These are phyloP conservation scores for Scaptomyza tumidula DNA, from an alignment of 2,888 invertebrate genomes.

Conservation along the genomic window DNA sequence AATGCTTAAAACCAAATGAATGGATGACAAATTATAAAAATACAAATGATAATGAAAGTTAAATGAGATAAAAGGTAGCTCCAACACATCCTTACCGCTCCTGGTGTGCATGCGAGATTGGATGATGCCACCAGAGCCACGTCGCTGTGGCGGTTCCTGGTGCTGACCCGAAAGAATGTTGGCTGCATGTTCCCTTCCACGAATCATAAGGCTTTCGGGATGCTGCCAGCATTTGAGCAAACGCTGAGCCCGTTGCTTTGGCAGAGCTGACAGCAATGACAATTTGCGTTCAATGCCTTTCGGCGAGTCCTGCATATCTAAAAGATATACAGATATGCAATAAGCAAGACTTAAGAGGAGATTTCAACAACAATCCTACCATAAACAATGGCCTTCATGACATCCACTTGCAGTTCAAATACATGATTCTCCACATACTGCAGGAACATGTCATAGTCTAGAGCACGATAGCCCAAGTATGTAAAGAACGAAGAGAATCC, in stretches of 20 bases:
- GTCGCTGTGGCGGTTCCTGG: constrained; percentile 83
- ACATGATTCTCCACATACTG: constrained; percentile 94
- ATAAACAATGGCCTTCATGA: constrained; percentile 92
- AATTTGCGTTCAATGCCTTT: constrained; percentile 89
- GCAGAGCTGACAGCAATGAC: constrained; percentile 89
- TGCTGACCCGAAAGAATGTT: constrained; percentile 91
- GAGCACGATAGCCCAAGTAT: constrained; percentile 92
- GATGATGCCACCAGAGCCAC: constrained; percentile 57
- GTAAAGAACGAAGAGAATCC: constrained; percentile 96
- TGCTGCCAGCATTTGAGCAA: constrained; percentile 91
- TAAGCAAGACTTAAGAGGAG: not conserved
- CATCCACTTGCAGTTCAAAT: constrained; percentile 94
- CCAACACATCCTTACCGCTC: constrained; percentile 59
- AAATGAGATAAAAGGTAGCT: constrained; percentile 24
- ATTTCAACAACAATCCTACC: constrained; percentile 85
- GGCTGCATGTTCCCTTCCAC: constrained; percentile 92
- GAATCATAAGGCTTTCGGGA: constrained; percentile 90
- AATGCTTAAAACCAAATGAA: constrained; percentile 45
- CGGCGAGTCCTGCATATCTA: constrained; percentile 85
- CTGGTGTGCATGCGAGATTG: constrained; percentile 67
- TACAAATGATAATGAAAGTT: constrained; percentile 6
- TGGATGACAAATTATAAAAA: constrained; percentile 18
- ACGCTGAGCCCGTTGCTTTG: constrained; percentile 91
- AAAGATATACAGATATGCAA: not conserved
- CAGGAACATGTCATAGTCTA: constrained; percentile 91